A percentile compares a stretch with the other conserved stretches of the same genome.
These are phyloP conservation scores for Thamnophis sirtalis DNA, from an alignment of 2,113 vertebrate genomes.

Conservation along the genomic window DNA sequence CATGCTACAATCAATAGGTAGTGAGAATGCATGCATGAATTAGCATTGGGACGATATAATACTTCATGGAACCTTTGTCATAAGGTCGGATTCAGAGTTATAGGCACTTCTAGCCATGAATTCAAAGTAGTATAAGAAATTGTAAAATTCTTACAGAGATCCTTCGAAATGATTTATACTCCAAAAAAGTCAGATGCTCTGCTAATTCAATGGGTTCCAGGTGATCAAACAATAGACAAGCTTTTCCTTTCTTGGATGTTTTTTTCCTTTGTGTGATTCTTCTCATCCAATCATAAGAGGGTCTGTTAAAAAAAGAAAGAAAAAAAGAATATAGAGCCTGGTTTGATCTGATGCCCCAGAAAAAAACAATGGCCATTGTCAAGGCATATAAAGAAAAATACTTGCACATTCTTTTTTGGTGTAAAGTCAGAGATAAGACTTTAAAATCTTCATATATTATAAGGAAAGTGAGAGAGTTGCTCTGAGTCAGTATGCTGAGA, in stretches of 20 bases:
- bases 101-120: neutral
- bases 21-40: too few relatives aligned
- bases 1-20: neutral
- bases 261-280: slow-evolving; percentile 94
- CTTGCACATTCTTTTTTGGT: neutral
- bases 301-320: slow-evolving; percentile 69
- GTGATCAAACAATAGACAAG: slow-evolving; percentile 94
- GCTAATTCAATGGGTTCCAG: slow-evolving; percentile 94
- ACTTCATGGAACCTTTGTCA: neutral
- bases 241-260: slow-evolving; percentile 92
- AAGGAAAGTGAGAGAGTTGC: neutral
- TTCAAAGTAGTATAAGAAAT: slow-evolving; percentile 40
- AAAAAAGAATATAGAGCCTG: slow-evolving; percentile 34
- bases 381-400: neutral
- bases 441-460: neutral
- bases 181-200: slow-evolving; percentile 96
- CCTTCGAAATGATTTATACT: slow-evolving; percentile 94
- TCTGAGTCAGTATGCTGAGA: neutral
- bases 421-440: neutral
- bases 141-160: slow-evolving; percentile 82
- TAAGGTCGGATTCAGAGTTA: neutral
- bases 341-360: slow-evolving; percentile 27
- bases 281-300: slow-evolving; percentile 98
- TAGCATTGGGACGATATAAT: neutral
- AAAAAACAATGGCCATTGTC: neutral